These are phyloP conservation scores for Corythornis vintsioides DNA, from an alignment of 2,113 vertebrate species.

Conservation along the genomic window DNA sequence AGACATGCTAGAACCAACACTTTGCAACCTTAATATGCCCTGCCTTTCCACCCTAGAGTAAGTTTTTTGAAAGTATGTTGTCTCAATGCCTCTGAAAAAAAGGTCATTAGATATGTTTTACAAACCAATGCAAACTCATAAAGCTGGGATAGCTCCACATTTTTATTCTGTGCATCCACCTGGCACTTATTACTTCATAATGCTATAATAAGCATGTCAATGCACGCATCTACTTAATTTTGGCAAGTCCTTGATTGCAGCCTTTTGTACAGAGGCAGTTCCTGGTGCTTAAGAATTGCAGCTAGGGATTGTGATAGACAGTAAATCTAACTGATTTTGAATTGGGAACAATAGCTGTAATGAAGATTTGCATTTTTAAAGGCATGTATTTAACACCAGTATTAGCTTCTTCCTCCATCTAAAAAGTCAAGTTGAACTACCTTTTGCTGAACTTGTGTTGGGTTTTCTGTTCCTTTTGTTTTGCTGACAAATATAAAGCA, in stretches of 20 bases:
- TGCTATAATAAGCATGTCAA: constrained; percentile 37
- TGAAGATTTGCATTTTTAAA: constrained; percentile 58
- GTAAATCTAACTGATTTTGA: constrained; percentile 42
- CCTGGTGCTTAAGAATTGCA: constrained; percentile 31
- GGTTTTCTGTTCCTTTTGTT: background rate
- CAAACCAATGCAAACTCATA: constrained; percentile 35
- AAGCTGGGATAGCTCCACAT: constrained; percentile 28
- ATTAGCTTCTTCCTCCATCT: constrained; percentile 30
- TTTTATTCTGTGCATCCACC: constrained; percentile 52
- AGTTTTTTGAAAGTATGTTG: constrained; percentile 16
- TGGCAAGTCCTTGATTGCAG: constrained; percentile 58
- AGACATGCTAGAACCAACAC: background rate
- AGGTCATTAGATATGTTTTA: background rate
- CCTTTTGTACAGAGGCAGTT: constrained; percentile 25
- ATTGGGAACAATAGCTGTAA: constrained; percentile 49
- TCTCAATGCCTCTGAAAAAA: constrained; percentile 12
- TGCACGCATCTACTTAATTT: constrained; percentile 48
- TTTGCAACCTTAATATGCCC: background rate
- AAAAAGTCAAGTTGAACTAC: constrained; percentile 28
- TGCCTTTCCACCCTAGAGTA: background rate
- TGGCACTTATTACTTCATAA: constrained; percentile 55
- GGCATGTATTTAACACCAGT: constrained; percentile 32
- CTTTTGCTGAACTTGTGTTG: background rate
- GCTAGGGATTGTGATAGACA: constrained; percentile 51
- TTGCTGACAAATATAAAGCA: background rate